phyloP scores from a whole-genome alignment of 2,113 vertebrate species.

The Mionectes macconnelli region DNA sequence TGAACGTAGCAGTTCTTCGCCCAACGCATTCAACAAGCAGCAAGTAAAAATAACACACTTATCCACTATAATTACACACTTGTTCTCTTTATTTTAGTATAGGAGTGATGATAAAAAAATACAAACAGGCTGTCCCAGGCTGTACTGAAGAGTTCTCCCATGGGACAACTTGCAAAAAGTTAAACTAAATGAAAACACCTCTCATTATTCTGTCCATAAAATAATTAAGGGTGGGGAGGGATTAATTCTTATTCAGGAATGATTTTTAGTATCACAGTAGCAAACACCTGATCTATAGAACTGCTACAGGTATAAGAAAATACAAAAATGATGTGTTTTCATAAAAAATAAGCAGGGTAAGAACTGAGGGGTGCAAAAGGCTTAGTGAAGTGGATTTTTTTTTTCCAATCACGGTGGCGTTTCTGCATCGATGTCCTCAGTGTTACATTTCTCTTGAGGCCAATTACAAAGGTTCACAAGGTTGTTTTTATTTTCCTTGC shows the following conservation, averaged over 20 bases:
- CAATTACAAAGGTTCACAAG: constrained; percentile 79
- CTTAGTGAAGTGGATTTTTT: background rate
- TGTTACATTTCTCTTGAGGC: constrained; percentile 63
- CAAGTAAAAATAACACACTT: background rate
- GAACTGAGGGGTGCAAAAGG: background rate
- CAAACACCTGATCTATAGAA: background rate
- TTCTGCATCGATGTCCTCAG: constrained; percentile 61
- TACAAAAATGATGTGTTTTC: background rate
- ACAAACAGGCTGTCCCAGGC: rapidly evolving
- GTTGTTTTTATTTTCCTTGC: constrained; percentile 76
- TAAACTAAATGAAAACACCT: background rate
- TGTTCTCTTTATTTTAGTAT: background rate
- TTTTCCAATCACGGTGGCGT: background rate
- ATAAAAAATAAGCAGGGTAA: background rate
- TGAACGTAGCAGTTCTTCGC: background rate
- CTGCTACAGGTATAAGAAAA: background rate
- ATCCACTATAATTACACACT: background rate
- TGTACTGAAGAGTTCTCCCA: background rate
- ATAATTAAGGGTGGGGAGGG: too few relatives aligned
- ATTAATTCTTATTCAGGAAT: background rate
- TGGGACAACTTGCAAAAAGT: background rate
- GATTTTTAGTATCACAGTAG: background rate
- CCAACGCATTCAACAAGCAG: background rate
- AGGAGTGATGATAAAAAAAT: background rate
- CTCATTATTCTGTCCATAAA: background rate